Percentiles rank a stretch among this genome's conserved stretches.
phyloP scores from a whole-genome alignment of 2,888 invertebrate species.

The Drosophila merina region DNA sequence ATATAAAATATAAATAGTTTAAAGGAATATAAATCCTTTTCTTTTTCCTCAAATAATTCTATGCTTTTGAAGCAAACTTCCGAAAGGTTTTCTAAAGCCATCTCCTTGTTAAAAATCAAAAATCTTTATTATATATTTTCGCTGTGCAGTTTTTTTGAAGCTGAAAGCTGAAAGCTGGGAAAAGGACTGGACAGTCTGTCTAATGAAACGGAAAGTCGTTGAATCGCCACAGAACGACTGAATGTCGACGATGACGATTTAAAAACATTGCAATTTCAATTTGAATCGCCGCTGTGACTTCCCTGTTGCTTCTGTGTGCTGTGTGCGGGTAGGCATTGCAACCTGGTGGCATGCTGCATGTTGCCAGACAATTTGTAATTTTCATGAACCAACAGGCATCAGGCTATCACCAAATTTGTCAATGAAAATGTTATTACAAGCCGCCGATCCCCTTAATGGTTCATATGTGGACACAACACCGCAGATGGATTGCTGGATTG shows the following conservation, averaged over 20 bases:
- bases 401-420: slow-evolving; percentile 66
- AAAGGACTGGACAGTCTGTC: neutral
- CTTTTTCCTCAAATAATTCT: too few relatives aligned
- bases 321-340: neutral
- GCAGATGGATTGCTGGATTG: slow-evolving; percentile 3
- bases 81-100: neutral
- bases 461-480: slow-evolving; percentile 29
- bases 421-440: slow-evolving; percentile 72
- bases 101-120: neutral
- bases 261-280: slow-evolving; percentile 45
- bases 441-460: slow-evolving; percentile 62
- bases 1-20: too few relatives aligned
- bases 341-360: slow-evolving; percentile 6
- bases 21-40: too few relatives aligned
- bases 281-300: slow-evolving; percentile 16
- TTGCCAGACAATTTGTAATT: slow-evolving; percentile 54
- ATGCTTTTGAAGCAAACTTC: too few relatives aligned
- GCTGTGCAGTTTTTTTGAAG: neutral
- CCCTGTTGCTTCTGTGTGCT: neutral
- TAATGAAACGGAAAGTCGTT: slow-evolving; percentile 41
- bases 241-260: slow-evolving; percentile 15
- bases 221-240: slow-evolving; percentile 2
- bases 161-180: too few relatives aligned
- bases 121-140: neutral
- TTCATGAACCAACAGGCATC: slow-evolving; percentile 50